These are phyloP conservation scores for Chelonoidis abingdonii DNA, from an alignment of 2,113 vertebrate species.

Conservation along the genomic window DNA sequence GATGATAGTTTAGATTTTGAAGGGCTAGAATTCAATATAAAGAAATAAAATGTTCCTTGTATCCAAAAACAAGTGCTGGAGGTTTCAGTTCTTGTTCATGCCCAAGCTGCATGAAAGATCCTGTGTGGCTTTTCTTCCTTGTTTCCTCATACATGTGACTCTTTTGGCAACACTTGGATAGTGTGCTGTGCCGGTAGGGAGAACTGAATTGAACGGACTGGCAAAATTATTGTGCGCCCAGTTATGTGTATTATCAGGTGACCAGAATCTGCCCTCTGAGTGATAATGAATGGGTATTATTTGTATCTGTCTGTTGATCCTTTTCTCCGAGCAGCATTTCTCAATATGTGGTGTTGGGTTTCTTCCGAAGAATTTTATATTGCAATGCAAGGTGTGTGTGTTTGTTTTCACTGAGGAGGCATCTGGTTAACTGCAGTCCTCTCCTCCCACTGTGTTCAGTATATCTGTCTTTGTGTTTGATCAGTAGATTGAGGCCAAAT, in stretches of 20 bases:
- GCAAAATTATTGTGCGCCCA: neutral
- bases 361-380: neutral
- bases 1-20: neutral
- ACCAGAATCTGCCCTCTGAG: neutral
- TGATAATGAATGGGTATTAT: neutral
- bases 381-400: rapidly evolving
- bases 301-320: neutral
- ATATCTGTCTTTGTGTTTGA: neutral
- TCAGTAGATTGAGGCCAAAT: neutral
- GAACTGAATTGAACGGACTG: neutral
- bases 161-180: neutral
- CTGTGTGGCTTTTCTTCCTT: neutral
- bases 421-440: neutral
- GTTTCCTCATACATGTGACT: neutral
- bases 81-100: too few relatives aligned
- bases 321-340: neutral
- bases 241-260: neutral
- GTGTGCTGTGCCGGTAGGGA: neutral
- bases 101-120: neutral
- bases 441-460: neutral
- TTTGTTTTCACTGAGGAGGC: neutral
- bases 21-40: neutral
- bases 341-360: neutral
- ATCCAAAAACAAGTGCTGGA: neutral
- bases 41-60: neutral